Evolutionary conservation across 2,888 invertebrate species (phyloP).

Genomic region (Lacanobia wlatinum): DNA sequence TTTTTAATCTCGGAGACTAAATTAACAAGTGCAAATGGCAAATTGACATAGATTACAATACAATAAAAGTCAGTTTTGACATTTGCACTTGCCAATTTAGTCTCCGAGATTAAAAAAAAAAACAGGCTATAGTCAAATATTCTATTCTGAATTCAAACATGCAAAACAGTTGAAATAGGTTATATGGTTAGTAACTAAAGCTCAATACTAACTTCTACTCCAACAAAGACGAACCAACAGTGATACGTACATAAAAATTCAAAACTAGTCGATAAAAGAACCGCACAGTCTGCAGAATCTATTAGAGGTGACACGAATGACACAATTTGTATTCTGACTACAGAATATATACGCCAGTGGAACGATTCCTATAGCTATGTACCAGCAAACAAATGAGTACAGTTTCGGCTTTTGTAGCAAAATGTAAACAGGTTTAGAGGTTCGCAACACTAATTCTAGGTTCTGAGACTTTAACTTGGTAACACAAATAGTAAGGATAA

Average conservation of each 20-base stretch:
- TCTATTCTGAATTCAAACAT: neutral
- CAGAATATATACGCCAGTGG: conserved; percentile 37
- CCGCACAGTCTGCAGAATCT: conserved; percentile 23
- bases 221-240: neutral
- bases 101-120: too few species aligned
- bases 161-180: neutral
- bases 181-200: neutral
- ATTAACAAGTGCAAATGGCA: too few species aligned
- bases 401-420: conserved; percentile 41
- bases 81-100: too few species aligned
- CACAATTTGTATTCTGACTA: conserved; percentile 51
- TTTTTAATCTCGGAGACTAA: too few species aligned
- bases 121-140: too few species aligned
- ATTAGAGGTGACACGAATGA: conserved; percentile 45
- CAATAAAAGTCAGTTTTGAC: too few species aligned
- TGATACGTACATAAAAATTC: conserved; percentile 1
- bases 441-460: conserved; percentile 33
- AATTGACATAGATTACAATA: too few species aligned
- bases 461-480: neutral
- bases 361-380: conserved; percentile 41
- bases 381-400: conserved; percentile 39
- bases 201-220: neutral
- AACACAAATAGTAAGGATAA: conserved; percentile 1
- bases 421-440: conserved; percentile 27
- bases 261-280: conserved; percentile 19